Evolutionary conservation across 2,113 vertebrate genomes (phyloP).

Genomic region (Cathartes aura): DNA sequence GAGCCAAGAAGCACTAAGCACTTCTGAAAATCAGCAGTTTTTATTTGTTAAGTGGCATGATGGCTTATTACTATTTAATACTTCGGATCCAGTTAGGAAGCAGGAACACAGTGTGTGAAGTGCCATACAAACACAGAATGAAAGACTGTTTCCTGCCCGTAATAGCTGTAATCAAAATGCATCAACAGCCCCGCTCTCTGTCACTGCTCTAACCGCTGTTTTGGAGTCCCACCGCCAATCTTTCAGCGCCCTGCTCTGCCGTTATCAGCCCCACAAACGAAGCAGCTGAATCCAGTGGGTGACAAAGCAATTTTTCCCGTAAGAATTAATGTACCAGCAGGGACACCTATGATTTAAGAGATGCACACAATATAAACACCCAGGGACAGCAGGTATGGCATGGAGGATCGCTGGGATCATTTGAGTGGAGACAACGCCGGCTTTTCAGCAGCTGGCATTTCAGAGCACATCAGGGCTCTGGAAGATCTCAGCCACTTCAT

Average conservation of each 20-base stretch:
- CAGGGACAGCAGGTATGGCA: fast-evolving
- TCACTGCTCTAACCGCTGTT: not conserved
- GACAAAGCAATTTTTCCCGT: not conserved
- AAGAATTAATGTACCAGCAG: not conserved
- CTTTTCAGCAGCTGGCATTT: not conserved
- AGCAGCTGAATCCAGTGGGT: not conserved
- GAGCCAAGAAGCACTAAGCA: not conserved
- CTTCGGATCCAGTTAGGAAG: not conserved
- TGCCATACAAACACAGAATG: not conserved
- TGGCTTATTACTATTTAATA: slow-evolving; percentile 10
- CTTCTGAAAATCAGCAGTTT: slow-evolving; percentile 23
- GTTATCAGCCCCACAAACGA: not conserved
- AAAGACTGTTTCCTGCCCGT: not conserved
- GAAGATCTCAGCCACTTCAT: not conserved
- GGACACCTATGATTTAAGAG: not conserved
- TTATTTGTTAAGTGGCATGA: not conserved
- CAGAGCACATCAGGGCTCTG: not conserved
- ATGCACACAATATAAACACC: not conserved
- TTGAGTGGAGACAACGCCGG: not conserved
- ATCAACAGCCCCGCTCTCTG: not conserved
- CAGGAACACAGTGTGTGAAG: not conserved
- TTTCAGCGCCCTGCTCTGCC: not conserved
- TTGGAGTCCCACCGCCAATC: not conserved
- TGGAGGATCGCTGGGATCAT: not conserved
- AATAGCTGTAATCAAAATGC: not conserved